These are phyloP conservation scores for Poeciliopsis gracilis DNA, from an alignment of 2,797 vertebrate species.

Conservation along the genomic window DNA sequence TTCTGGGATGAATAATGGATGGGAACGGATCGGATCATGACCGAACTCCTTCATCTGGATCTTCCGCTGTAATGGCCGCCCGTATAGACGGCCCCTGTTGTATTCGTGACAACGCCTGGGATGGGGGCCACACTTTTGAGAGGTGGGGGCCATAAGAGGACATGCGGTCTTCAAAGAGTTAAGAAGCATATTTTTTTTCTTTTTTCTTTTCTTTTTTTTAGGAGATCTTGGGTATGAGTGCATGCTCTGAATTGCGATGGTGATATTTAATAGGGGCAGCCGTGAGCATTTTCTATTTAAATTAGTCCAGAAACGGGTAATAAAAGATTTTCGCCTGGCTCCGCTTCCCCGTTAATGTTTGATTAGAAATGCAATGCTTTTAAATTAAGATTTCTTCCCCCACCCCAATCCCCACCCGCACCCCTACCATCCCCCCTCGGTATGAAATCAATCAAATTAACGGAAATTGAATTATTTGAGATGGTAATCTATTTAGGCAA, in stretches of 20 bases:
- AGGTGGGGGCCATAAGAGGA: not conserved
- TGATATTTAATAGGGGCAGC: conserved; percentile 61
- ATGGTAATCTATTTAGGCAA: conserved; percentile 79
- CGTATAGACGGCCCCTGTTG: conserved; percentile 46
- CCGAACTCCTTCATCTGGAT: conserved; percentile 76
- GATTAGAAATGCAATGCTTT: conserved; percentile 79
- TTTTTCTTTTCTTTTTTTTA: not conserved
- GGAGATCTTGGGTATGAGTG: conserved; percentile 17
- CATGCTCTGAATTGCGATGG: conserved; percentile 28
- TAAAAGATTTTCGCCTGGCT: conserved; percentile 66
- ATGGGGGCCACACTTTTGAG: conserved; percentile 9
- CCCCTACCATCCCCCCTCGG: conserved; percentile 40
- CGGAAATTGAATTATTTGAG: conserved; percentile 79
- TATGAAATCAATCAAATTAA: conserved; percentile 81
- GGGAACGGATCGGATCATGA: conserved; percentile 74
- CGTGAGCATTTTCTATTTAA: conserved; percentile 71
- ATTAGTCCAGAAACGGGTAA: conserved; percentile 65
- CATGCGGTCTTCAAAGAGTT: conserved; percentile 43
- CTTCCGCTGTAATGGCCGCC: conserved; percentile 69
- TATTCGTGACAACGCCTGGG: conserved; percentile 32
- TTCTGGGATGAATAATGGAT: conserved; percentile 80
- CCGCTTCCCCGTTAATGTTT: conserved; percentile 72
- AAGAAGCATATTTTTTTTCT: conserved; percentile 37
- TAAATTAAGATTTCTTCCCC: conserved; percentile 73
- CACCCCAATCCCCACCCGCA: no score